Evolutionary conservation across 2,113 vertebrate genomes (phyloP), one percentile per base, ranked within the genome.

Genomic region (Furnarius figulus): DNA sequence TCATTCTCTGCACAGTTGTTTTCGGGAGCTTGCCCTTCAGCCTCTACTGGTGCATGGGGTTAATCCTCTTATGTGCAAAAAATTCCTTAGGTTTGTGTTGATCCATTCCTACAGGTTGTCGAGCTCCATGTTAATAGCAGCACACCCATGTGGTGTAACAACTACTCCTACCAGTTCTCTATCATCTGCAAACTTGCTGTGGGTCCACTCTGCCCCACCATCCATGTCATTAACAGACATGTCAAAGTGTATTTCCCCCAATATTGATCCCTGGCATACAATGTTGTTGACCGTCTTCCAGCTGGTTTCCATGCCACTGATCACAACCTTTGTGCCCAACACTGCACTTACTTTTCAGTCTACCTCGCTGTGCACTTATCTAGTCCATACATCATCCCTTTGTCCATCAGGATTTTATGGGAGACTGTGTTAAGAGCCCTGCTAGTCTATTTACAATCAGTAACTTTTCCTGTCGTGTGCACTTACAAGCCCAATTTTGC

Each of bases 191-290:
- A 21, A 87, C 13, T 65, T 85, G 17, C 56, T 87, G 42, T 40
- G 31, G 14, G 18, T 49, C 46, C 35, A 25, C 25, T 37, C 58
- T 73, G 39, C 22, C 31, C 12, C 66, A 70, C 12, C 23, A 55
- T 22, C 39, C 30, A 8, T 28, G 33, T 31, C 15, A 47, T 27
- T 39, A 23, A 52, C 30, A 33, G 59, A 33, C 11, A 12, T 33
- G 13, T 44, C 53, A 8, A 44, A 55, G 9, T 19, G 3, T 46
- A 2, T 37, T 68, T 3, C 55, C 14, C 33, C 61, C 44, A 31
- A 0, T 30, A 50, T 1, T 40, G 18, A 30, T 42, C 28, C 35
- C 42, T 78, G 35, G 27, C 5, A 28, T 30, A 59, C 2, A 21
- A 8, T 30, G 7, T 2, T 35, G 5, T 47, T 82, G 28, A 19